These are phyloP conservation scores for Tethya wilhelma DNA, from an alignment of 37 sponge, comb jelly and placozoan genomes.

Conservation along the genomic window DNA sequence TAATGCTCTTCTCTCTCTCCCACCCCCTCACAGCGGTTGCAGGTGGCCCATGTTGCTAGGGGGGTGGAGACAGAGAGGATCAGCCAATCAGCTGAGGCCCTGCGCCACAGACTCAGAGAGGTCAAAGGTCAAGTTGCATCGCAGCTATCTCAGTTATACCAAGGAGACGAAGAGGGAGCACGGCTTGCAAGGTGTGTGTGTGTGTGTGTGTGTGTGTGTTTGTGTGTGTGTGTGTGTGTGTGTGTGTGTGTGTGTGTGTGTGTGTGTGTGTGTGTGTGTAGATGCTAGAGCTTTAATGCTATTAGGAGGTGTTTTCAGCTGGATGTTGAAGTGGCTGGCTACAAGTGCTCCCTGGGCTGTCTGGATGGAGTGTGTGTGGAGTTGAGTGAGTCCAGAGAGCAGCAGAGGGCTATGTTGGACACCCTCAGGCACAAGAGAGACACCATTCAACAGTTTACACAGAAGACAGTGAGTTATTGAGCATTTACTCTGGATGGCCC, in stretches of 20 bases:
- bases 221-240: too few species aligned
- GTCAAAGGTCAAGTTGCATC: slow-evolving; percentile 23
- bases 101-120: neutral
- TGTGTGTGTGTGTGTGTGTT: too few species aligned
- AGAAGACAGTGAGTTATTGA: slow-evolving; percentile 32
- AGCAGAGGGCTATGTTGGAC: neutral
- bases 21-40: slow-evolving; percentile 9
- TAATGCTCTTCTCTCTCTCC: neutral
- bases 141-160: slow-evolving; percentile 1
- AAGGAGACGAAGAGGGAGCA: neutral
- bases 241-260: neutral
- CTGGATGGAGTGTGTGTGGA: slow-evolving; percentile 7
- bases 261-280: too few species aligned
- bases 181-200: neutral
- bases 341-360: slow-evolving; percentile 6
- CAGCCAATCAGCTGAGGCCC: neutral
- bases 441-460: slow-evolving; percentile 16
- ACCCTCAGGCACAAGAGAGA: slow-evolving; percentile 25
- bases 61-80: slow-evolving; percentile 17
- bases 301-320: too few species aligned
- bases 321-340: slow-evolving; percentile 44
- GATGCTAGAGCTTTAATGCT: too few species aligned
- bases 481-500: too few species aligned
- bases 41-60: slow-evolving; percentile 27
- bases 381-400: neutral